Base-by-base conservation (phyloP, 2,113 vertebrate species). In the Apteryx owenii region DNA sequence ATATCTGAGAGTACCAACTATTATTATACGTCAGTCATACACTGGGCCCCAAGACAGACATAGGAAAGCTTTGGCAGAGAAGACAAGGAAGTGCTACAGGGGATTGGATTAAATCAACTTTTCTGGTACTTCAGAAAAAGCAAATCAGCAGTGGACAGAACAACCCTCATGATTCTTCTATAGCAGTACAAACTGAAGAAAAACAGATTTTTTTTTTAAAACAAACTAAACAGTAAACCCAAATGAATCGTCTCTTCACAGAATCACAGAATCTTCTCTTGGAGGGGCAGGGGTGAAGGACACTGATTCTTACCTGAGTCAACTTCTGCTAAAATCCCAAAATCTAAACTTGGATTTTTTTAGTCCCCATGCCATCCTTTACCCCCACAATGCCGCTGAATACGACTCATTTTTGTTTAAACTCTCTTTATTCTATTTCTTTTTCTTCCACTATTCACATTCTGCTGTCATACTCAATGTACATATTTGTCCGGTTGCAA, bases 261-360 rank as follows among this genome's bases (percentile, higher is more conserved):
- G 56, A 28, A 58, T 31, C 56, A 18, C 29, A 14, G 56, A 28
- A 58, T 31, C 56, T 19, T 73, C 75, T 65, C 25, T 28, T 16
- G 17, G 56, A 33, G 8, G 70, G 23, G 2, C 10, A 5, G 16
- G 10, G 3, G 9, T 33, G 7, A 84, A 2, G 3, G 11, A 6
- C 7, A 50, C 68, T 25, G 15, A 76, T 76, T 85, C 87, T 33
- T 60, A 91, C 9, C 10, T 46, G 56, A 17, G 16, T 21, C 50
- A 92, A 53, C 44, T 72, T 93, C 46, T 54, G 28, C 22, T 19
- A 22, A 62, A 70, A 46, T 51, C 8, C 51, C 58, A 76, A 85
- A 87, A 89, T 13, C 79, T 40, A 70, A 62, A 77, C 7, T 33
- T 28, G 14, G 5, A 11, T 69, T 85, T 46, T 66, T 66, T 82